Evolutionary conservation across 2,797 vertebrate species (phyloP), one percentile per base, ranked within the genome.

Genomic region (Circus cinereus): DNA sequence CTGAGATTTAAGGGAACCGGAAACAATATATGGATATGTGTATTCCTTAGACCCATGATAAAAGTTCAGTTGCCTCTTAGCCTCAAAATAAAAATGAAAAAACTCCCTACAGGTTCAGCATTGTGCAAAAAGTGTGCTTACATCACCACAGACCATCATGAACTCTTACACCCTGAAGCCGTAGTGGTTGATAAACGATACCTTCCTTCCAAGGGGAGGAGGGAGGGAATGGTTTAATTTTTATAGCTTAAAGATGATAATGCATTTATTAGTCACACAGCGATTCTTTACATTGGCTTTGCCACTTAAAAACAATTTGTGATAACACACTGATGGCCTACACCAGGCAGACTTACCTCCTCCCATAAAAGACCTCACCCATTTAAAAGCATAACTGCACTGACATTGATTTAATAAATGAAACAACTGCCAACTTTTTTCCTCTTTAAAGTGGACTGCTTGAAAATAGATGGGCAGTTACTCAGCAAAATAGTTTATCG

Each of bases 401-500:
- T 80, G 40, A 78, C 54, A 50, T 32, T 56, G 20, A 88, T 79
- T 47, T 69, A 70, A 56, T 67, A 88, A 77, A 69, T 50, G 12
- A 72, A 80, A 69, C 5, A 45, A 8, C 36, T 88, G 38, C 32
- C 53, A 94, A 42, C 0, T 20, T 68, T 57, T 89, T 93, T 87
- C 22, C 29, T 63, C 56, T 92, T 56, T 68, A 47, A 96, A 64
- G 47, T 50, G 26, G 45, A 75, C 73, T 88, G 57, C 89, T 96
- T 87, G 23, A 59, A 92, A 96, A 86, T 13, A 81, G 32, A 94
- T 89, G 72, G 75, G 76, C 78, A 94, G 38, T 82, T 94, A 85
- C 56, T 87, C 88, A 93, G 48, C 51, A 95, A 91, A 96, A 93
- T 32, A 76, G 7, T 75, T 94, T 87, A 95, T 45, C 45, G 76